phyloP scores from a whole-genome alignment of 1,140 invertebrate genomes.

The Drosophila albomicans region DNA sequence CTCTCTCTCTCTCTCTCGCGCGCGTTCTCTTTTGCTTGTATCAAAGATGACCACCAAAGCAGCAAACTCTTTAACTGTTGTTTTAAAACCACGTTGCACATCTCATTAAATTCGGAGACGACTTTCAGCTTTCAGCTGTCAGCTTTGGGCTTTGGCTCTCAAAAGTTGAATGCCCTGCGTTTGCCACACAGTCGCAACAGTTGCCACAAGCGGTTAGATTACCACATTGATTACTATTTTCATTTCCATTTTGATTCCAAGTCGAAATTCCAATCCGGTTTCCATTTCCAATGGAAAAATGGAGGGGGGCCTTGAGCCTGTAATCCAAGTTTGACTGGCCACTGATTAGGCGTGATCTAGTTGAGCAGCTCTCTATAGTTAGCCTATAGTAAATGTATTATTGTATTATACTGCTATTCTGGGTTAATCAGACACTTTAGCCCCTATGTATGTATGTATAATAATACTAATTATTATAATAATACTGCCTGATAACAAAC shows the following conservation, averaged over 20 bases:
- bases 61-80: no score
- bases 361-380: constrained; percentile 3
- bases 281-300: not conserved
- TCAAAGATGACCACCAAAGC: no score
- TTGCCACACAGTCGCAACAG: not conserved
- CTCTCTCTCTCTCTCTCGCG: no score
- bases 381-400: not conserved
- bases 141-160: not conserved
- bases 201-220: not conserved
- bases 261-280: not conserved
- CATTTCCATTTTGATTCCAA: not conserved
- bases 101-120: not conserved
- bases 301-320: constrained; percentile 1
- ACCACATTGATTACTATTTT: not conserved
- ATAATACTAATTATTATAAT: constrained; percentile 22
- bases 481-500: not conserved
- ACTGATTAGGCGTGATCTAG: constrained; percentile 21
- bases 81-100: not conserved
- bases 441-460: not conserved
- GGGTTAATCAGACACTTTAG: constrained; percentile 11
- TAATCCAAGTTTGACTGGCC: constrained; percentile 18
- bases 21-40: no score
- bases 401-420: not conserved
- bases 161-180: constrained; percentile 33
- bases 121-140: not conserved